Conservation (phyloP, 2,888 invertebrate species). For the Lithophane semibrunnea region DNA sequence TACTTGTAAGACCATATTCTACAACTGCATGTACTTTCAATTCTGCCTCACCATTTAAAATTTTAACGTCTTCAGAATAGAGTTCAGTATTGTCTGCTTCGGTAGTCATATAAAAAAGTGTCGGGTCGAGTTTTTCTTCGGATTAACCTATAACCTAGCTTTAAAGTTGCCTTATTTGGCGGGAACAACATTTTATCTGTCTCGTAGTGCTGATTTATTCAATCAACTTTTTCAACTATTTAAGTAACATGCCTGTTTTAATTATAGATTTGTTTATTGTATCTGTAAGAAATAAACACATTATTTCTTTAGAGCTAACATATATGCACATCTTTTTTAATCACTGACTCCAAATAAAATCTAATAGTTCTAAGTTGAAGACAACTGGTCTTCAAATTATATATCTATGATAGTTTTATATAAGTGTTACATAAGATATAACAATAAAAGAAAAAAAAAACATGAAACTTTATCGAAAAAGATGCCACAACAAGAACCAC, state of each 20-base stretch:
- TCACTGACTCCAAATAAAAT: not conserved
- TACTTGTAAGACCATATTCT: conserved; percentile 12
- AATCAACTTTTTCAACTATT: conserved; percentile 49
- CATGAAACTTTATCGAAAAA: not conserved
- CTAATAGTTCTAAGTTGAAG: too few species aligned
- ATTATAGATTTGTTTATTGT: conserved; percentile 15
- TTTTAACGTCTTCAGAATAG: not conserved
- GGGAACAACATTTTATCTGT: conserved; percentile 58
- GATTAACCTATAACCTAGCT: conserved; percentile 61
- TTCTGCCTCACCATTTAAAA: not conserved
- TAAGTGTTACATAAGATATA: not conserved
- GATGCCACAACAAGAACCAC: not conserved
- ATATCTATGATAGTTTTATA: too few species aligned
- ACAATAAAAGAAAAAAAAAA: not conserved
- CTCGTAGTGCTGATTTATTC: conserved; percentile 59
- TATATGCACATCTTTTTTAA: not conserved
- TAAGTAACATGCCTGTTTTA: not conserved
- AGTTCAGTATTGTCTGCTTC: conserved; percentile 17
- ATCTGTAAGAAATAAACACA: too few species aligned
- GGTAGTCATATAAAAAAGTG: conserved; percentile 49
- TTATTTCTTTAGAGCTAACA: not conserved
- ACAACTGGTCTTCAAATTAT: too few species aligned
- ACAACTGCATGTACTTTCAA: conserved; percentile 1
- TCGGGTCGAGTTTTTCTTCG: conserved; percentile 56
- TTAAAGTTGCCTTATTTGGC: conserved; percentile 54